These are phyloP conservation scores for Riparia riparia DNA, from an alignment of 2,113 vertebrate genomes.

Conservation along the genomic window DNA sequence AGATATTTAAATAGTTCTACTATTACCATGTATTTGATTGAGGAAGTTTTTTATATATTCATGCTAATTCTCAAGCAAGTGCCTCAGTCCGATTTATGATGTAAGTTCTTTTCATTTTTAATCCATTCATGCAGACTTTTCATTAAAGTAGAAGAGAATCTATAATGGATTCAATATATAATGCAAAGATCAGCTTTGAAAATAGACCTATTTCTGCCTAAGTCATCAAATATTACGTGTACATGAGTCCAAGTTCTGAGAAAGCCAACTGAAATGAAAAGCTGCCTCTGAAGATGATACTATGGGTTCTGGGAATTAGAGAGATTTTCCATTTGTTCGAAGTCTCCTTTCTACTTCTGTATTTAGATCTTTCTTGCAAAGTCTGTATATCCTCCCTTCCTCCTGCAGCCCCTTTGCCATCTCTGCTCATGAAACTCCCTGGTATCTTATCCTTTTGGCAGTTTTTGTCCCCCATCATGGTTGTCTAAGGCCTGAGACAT, in stretches of 20 bases:
- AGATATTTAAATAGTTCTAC: background rate
- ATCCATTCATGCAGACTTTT: slow-evolving; percentile 31
- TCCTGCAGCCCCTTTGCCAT: background rate
- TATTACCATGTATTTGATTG: background rate
- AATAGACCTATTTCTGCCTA: slow-evolving; percentile 58
- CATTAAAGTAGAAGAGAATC: slow-evolving; percentile 58
- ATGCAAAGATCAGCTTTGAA: slow-evolving; percentile 65
- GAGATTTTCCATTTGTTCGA: background rate
- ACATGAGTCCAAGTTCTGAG: slow-evolving; percentile 1
- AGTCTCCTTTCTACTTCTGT: background rate
- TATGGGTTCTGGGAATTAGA: background rate
- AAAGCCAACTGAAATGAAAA: slow-evolving; percentile 33
- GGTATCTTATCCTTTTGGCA: background rate
- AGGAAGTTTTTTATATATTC: slow-evolving; percentile 26
- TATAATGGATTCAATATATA: slow-evolving; percentile 52
- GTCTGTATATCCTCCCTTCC: background rate
- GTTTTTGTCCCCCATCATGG: background rate
- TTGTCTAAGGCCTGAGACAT: background rate
- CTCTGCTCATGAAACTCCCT: background rate
- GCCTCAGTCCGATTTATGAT: slow-evolving; percentile 4
- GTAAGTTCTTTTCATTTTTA: slow-evolving; percentile 12
- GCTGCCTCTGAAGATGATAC: background rate
- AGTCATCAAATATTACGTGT: slow-evolving; percentile 56
- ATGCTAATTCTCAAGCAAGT: slow-evolving; percentile 37
- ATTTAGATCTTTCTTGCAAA: background rate